Conservation (phyloP, 2,113 vertebrate species). For the Rynchops niger region DNA sequence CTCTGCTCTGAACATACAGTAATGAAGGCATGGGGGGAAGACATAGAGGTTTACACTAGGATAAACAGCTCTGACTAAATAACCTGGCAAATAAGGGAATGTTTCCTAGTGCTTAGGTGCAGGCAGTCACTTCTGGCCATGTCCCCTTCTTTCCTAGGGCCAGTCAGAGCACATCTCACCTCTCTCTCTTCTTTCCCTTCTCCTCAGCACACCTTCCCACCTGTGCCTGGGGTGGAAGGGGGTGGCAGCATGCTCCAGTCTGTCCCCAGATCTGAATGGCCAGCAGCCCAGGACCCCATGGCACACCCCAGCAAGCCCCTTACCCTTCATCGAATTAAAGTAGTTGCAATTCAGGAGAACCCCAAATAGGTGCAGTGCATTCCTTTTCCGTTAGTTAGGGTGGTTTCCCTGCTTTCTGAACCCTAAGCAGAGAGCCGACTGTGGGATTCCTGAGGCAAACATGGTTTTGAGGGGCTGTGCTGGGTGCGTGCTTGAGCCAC, state of each 20-base stretch:
- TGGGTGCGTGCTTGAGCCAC: not conserved
- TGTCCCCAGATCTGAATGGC: not conserved
- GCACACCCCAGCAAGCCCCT: not conserved
- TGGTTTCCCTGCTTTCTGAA: not conserved
- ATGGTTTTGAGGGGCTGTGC: not conserved
- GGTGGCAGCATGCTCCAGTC: rapidly evolving
- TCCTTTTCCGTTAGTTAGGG: not conserved
- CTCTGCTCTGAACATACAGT: not conserved
- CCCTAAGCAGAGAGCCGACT: not conserved
- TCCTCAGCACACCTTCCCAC: not conserved
- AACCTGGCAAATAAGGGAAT: not conserved
- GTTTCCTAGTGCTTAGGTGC: not conserved
- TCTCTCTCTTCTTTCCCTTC: not conserved
- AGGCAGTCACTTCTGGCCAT: not conserved
- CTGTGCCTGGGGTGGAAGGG: not conserved
- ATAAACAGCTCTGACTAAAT: not conserved
- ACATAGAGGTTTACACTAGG: not conserved
- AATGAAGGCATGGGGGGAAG: not conserved
- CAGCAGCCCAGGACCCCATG: not conserved
- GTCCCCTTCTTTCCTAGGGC: not conserved
- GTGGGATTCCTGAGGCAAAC: not conserved
- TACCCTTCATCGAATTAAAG: rapidly evolving
- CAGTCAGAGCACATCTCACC: not conserved
- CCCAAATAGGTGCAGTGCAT: not conserved
- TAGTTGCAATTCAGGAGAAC: not conserved